A percentile compares a stretch with the other conserved stretches of the same genome.
Conservation (phyloP, 2,888 invertebrate species). For the Junonia oenone region DNA sequence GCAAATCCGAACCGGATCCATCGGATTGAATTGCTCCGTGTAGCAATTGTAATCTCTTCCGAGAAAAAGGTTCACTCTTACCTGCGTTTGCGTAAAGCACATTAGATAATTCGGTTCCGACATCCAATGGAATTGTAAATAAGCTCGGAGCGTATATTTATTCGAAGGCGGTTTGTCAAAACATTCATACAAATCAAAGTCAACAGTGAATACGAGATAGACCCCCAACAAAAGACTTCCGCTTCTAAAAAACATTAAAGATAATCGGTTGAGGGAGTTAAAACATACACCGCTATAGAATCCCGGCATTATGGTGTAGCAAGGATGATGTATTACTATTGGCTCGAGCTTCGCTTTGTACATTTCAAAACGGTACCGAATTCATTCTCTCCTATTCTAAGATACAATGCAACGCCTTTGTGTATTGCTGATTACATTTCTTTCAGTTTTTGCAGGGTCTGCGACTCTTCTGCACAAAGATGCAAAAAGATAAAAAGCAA, state of each 20-base stretch:
- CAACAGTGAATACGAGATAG: slow-evolving; percentile 50
- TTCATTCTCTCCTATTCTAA: slow-evolving; percentile 11
- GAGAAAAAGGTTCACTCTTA: slow-evolving; percentile 33
- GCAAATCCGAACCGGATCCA: slow-evolving; percentile 20
- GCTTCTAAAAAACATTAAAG: slow-evolving; percentile 41
- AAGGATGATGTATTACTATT: slow-evolving; percentile 9
- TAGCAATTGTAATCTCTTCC: slow-evolving; percentile 27
- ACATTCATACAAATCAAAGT: slow-evolving; percentile 56
- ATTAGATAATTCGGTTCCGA: slow-evolving; percentile 16
- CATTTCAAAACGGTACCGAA: slow-evolving; percentile 7
- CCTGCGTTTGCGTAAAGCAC: slow-evolving; percentile 44
- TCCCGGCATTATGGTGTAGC: not conserved
- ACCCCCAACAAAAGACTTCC: slow-evolving; percentile 56
- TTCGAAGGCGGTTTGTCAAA: slow-evolving; percentile 54
- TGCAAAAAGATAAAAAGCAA: slow-evolving; percentile 17
- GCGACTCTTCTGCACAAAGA: slow-evolving; percentile 20
- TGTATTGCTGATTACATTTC: slow-evolving; percentile 26
- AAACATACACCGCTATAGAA: slow-evolving; percentile 6
- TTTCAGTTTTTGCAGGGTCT: slow-evolving; percentile 23
- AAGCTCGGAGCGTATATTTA: slow-evolving; percentile 27
- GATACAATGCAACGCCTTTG: slow-evolving; percentile 23
- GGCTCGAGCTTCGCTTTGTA: slow-evolving; percentile 12
- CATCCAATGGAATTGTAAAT: slow-evolving; percentile 42
- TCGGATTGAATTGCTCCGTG: slow-evolving; percentile 19
- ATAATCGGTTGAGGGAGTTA: slow-evolving; percentile 34